phyloP scores from a whole-genome alignment of 1,140 invertebrate species.

The Hyposmocoma kahamanoa region DNA sequence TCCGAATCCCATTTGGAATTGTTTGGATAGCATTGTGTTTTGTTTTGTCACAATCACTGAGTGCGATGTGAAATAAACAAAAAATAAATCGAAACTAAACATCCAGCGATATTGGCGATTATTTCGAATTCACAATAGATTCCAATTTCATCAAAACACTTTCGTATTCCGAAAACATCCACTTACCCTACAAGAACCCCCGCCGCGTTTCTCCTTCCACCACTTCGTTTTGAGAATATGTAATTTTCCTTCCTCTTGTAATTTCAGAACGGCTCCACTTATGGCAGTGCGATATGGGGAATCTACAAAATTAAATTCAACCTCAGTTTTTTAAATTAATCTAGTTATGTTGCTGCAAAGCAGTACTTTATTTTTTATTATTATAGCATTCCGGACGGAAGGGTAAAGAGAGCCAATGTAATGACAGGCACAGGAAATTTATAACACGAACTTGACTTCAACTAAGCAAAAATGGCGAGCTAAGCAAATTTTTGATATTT shows the following conservation, averaged over 20 bases:
- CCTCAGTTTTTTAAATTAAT: too few relatives aligned
- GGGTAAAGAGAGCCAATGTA: too few relatives aligned
- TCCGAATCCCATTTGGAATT: neutral
- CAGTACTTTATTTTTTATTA: too few relatives aligned
- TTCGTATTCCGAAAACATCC: neutral
- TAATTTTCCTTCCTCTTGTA: conserved; percentile 94
- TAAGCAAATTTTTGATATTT: too few relatives aligned
- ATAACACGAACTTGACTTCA: too few relatives aligned
- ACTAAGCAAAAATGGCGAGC: too few relatives aligned
- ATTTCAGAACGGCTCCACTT: conserved; percentile 90
- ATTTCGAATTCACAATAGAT: conserved; percentile 4
- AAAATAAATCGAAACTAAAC: neutral
- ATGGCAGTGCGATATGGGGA: conserved; percentile 91
- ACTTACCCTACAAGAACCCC: conserved; percentile 86
- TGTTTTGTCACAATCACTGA: neutral
- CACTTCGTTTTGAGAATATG: conserved; percentile 95
- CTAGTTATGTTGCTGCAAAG: too few relatives aligned
- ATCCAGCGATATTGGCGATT: neutral
- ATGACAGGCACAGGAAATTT: too few relatives aligned
- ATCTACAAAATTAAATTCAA: too few relatives aligned
- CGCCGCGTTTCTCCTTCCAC: conserved; percentile 95
- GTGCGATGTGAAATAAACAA: too few relatives aligned
- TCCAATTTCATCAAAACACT: neutral
- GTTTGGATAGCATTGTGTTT: neutral
- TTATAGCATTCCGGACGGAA: too few relatives aligned